A percentile compares a stretch with the other conserved stretches of the same genome.
phyloP scores from a whole-genome alignment of 2,113 vertebrate genomes.

The Aythya baeri region DNA sequence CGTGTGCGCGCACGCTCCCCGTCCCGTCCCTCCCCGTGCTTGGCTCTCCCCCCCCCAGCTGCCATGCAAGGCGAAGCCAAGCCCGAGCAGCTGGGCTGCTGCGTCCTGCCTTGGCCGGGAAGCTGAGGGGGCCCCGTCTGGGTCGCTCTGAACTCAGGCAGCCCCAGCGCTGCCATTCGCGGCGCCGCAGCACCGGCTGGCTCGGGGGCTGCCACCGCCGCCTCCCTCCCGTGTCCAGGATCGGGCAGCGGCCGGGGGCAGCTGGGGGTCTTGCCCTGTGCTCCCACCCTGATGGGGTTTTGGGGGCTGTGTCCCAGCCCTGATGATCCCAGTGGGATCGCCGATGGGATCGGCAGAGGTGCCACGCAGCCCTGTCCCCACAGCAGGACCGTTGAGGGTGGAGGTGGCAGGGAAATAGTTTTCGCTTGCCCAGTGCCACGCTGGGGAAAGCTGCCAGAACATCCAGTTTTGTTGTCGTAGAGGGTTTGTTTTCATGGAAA shows the following conservation, averaged over 20 bases:
- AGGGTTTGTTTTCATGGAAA: neutral
- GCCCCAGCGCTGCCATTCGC: constrained; percentile 27
- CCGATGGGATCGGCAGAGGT: neutral
- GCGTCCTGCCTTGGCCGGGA: constrained; percentile 70
- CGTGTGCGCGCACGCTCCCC: neutral
- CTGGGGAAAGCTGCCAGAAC: neutral
- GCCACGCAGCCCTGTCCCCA: neutral
- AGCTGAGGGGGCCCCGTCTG: constrained; percentile 69
- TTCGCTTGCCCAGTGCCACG: fast-evolving
- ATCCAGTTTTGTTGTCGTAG: neutral
- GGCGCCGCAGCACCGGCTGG: fast-evolving
- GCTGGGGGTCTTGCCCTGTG: neutral
- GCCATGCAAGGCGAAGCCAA: constrained; percentile 61
- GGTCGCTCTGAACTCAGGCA: constrained; percentile 48
- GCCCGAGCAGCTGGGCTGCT: constrained; percentile 68
- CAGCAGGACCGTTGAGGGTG: neutral
- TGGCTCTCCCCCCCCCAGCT: constrained; percentile 53
- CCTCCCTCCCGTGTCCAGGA: neutral
- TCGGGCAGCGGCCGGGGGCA: neutral
- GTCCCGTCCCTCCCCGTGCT: neutral
- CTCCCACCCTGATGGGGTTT: neutral
- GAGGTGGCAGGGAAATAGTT: neutral
- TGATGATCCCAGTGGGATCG: no score
- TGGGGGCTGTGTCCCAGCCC: neutral
- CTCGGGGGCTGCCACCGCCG: fast-evolving